Evolutionary conservation across 35 echinoderm and acorn worm species (phyloP).

Genomic region (Lytechinus variegatus): DNA sequence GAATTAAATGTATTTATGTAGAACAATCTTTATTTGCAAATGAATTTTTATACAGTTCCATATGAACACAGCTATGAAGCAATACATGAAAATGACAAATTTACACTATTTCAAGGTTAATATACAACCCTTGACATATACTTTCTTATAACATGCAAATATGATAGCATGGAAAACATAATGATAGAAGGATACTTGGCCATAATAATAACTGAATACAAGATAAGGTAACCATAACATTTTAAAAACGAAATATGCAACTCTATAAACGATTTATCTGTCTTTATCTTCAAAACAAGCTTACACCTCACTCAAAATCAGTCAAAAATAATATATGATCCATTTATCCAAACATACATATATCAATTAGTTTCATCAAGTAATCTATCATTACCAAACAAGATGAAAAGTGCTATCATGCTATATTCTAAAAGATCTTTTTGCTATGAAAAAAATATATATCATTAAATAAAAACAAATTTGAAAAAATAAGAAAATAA

Average conservation of each 20-base stretch:
- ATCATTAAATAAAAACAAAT: too few species aligned
- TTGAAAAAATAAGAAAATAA: too few species aligned
- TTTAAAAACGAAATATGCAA: neutral
- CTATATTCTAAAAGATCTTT: neutral
- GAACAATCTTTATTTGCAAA: slow-evolving; percentile 32
- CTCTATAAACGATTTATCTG: neutral
- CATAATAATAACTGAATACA: slow-evolving; percentile 27
- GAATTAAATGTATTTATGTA: slow-evolving; percentile 39
- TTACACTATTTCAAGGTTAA: neutral
- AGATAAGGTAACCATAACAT: neutral
- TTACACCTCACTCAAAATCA: neutral
- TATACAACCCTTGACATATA: neutral
- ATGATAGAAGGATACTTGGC: neutral
- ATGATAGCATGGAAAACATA: neutral
- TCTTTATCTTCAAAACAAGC: neutral
- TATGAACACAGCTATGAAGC: slow-evolving; percentile 8
- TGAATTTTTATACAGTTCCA: slow-evolving; percentile 20
- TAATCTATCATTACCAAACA: neutral
- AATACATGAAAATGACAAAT: slow-evolving; percentile 20
- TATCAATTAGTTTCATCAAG: too few species aligned
- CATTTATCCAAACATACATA: neutral
- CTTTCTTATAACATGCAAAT: neutral
- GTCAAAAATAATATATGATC: neutral
- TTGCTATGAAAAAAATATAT: too few species aligned
- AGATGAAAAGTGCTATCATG: neutral